Base-by-base conservation (phyloP, 2,113 vertebrate species). In the Dicerorhinus sumatrensis region DNA sequence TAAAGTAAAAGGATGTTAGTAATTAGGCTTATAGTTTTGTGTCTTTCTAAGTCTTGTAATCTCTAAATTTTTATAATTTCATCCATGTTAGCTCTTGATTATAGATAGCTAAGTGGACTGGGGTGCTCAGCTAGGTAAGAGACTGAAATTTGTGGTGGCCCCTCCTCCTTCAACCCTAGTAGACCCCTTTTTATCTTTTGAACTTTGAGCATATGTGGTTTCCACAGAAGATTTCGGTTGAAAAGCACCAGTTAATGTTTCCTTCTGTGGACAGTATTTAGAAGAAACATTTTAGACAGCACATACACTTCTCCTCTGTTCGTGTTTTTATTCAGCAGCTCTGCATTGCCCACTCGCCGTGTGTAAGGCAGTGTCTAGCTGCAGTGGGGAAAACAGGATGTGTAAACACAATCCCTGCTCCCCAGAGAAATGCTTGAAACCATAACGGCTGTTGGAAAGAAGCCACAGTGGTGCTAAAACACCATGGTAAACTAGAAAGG, bases 1-100 rank as follows among this genome's bases (percentile, higher is more conserved):
- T 70, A 72, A 95, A 84, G 20, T 77, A 67, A 93, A 86, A 89
- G 25, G n/a, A 60, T 91, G 11, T 76, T 54, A 82, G 31, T 79
- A 82, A 56, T 67, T 48, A 88, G 80, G n/a, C 25, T 16, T 69
- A 39, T 5, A 82, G 6, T 67, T 85, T 79, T 48, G 42, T 86
- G 29, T 89, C 46, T 83, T 79, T 86, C n/a, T 56, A 48, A 79
- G 16, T 73, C 87, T 87, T 83, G 1, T 29, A 29, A 67, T 69
- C 31, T 92, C 72, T 48, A 77, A 25, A 33, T 95, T 39, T 95
- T 85, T 85, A 60, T 83, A 42, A 36, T 73, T 56, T 42, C 33
- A 76, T 5, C 27, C 77, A 25, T 48, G 29, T 70, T 80, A 60
- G 33, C 31, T 85, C 11, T 46, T 58, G 60, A 77, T 72, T 39